phyloP scores from a whole-genome alignment of 2,113 vertebrate genomes.

The Canis aureus region DNA sequence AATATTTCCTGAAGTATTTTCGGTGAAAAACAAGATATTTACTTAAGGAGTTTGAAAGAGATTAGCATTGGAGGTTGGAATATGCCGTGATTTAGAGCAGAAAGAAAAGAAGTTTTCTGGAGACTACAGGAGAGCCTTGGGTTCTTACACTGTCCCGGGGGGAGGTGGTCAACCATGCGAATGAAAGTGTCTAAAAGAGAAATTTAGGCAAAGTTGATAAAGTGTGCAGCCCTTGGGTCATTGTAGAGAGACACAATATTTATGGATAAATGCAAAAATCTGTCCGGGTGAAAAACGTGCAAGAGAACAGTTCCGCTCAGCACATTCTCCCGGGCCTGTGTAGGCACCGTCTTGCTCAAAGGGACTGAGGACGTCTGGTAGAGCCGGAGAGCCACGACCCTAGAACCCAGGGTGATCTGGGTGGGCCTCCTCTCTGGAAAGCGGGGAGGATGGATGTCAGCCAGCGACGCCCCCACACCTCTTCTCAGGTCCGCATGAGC shows the following conservation, averaged over 20 bases:
- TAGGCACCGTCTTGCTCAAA: rapidly evolving
- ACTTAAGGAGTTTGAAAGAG: neutral
- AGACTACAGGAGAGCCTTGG: neutral
- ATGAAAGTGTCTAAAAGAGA: neutral
- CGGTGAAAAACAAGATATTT: constrained; percentile 17
- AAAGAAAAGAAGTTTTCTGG: neutral
- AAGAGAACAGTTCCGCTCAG: neutral
- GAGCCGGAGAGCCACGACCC: neutral
- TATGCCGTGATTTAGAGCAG: neutral
- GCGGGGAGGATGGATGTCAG: neutral
- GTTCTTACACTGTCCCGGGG: neutral
- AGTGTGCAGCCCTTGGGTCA: neutral
- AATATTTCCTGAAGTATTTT: constrained; percentile 45
- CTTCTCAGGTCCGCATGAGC: neutral
- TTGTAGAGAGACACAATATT: neutral
- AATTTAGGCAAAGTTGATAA: too few relatives aligned
- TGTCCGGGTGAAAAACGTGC: neutral
- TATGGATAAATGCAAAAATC: neutral
- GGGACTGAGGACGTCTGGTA: too few relatives aligned
- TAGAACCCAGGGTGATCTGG: neutral
- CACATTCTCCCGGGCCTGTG: rapidly evolving
- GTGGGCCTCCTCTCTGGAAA: neutral
- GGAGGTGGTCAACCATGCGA: rapidly evolving
- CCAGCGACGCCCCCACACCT: rapidly evolving
- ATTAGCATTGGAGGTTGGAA: neutral